A percentile compares a stretch with the other conserved stretches of the same genome.
Conservation (phyloP, 2,888 invertebrate species). For the Oegoconia quadripuncta region DNA sequence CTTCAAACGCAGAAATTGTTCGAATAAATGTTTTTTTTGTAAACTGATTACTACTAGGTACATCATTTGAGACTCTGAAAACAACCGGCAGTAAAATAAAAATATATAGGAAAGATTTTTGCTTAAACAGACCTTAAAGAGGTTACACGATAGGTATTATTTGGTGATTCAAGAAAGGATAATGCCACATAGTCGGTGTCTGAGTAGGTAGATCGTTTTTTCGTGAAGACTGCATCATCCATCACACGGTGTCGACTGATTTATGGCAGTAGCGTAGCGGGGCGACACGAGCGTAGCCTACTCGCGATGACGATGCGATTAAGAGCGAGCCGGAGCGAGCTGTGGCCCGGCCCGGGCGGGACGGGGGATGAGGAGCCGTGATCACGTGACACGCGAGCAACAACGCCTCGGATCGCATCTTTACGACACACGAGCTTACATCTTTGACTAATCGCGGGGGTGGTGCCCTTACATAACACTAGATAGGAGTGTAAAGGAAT, state of each 20-base stretch:
- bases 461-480: constrained; percentile 15
- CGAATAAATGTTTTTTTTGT: too few species aligned
- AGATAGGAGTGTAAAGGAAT: constrained; percentile 19
- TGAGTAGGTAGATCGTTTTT: constrained; percentile 37
- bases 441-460: constrained; percentile 36
- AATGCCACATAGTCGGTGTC: constrained; percentile 34
- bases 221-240: constrained; percentile 53
- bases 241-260: constrained; percentile 69
- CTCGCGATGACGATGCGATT: constrained; percentile 68
- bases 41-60: too few species aligned
- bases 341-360: constrained; percentile 22
- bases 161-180: constrained; percentile 22
- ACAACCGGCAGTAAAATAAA: too few species aligned
- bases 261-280: constrained; percentile 61
- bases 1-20: too few species aligned
- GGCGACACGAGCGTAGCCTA: constrained; percentile 60
- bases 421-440: constrained; percentile 41
- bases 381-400: constrained; percentile 47
- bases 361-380: constrained; percentile 32
- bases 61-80: too few species aligned
- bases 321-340: constrained; percentile 34
- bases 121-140: neutral
- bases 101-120: neutral
- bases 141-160: neutral
- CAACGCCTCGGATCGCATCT: constrained; percentile 32